Base-by-base conservation (phyloP, 2,888 invertebrate genomes). In the Perizoma flavofasciatum region DNA sequence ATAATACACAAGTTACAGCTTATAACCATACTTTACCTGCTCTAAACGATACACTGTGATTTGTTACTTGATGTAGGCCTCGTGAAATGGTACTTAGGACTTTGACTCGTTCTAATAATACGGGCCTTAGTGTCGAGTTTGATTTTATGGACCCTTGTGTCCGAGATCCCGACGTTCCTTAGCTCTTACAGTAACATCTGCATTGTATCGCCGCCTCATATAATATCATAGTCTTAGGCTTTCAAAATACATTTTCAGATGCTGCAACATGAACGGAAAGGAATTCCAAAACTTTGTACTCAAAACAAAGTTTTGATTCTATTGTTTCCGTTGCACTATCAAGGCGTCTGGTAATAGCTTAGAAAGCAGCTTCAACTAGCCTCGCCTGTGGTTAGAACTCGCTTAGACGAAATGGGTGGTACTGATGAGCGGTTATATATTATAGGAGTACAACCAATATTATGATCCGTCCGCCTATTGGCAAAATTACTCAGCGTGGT, bases 401-500 rank as follows among this genome's bases (percentile, higher is more conserved):
- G 55, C 49, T 35, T 39, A 10, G 5, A 39, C 6, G 45, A 49
- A 53, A 57, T 55, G 56, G 53, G 54, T 47, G 56, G 53, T 71
- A 79, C 62, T 83, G 74, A 81, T 67, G 69, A 70, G 66, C 69
- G 74, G 68, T 81, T 82, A 63, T 81, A 67, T 39, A 76, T 88
- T 89, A 71, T 80, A 94, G 83, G 94, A 96, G 85, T 94, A 96
- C 92, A 94, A 94, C 79, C 94, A 96, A 84, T 96, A 96, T 86
- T 96, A 97, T 84, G 96, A 97, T 87, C 96, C 96, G 35, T 94
- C 96, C 49, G 94, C 95, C 47, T 97, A 97, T 85, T 97, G 97
- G 97, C 96, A 96, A 81, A 96, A 96, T 82, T 97, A 97, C 82
- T 95, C 95, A 71, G 93, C 94, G 59, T 97, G 97, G 97, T 94